These are phyloP conservation scores for Strigamia maritima DNA, from an alignment of 2,888 invertebrate species.

Conservation along the genomic window DNA sequence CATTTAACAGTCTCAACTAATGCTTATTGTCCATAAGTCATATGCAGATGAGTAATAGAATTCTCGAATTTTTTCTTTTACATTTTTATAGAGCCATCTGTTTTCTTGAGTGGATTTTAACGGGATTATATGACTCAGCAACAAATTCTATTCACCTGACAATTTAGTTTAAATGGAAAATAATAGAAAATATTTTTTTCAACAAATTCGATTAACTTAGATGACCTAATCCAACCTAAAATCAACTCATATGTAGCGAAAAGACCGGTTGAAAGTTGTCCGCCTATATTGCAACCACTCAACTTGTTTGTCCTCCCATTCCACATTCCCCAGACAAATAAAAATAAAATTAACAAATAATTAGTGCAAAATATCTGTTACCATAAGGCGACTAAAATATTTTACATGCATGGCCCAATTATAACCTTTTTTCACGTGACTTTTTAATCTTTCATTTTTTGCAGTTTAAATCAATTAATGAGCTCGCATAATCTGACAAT, in stretches of 20 bases:
- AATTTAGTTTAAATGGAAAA: background rate
- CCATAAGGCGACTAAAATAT: too few species aligned
- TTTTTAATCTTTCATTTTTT: background rate
- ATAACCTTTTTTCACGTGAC: background rate
- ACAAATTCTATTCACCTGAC: constrained; percentile 25
- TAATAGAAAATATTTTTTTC: background rate
- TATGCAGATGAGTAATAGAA: background rate
- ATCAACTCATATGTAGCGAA: background rate
- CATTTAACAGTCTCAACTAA: background rate
- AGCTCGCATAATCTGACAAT: background rate
- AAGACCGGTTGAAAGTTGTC: background rate
- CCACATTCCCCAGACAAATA: background rate
- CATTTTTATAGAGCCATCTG: constrained; percentile 19
- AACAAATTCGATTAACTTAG: background rate
- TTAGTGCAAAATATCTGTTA: background rate
- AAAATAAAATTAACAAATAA: background rate
- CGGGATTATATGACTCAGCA: constrained; percentile 16
- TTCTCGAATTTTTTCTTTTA: background rate
- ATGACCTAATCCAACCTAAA: background rate
- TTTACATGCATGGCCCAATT: too few species aligned
- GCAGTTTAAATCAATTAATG: background rate
- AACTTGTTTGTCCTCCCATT: constrained; percentile 3
- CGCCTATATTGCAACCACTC: background rate
- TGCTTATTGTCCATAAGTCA: background rate
- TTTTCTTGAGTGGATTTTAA: background rate